These are phyloP conservation scores for Darevskia mixta DNA, from an alignment of 2,797 vertebrate species.

Conservation along the genomic window DNA sequence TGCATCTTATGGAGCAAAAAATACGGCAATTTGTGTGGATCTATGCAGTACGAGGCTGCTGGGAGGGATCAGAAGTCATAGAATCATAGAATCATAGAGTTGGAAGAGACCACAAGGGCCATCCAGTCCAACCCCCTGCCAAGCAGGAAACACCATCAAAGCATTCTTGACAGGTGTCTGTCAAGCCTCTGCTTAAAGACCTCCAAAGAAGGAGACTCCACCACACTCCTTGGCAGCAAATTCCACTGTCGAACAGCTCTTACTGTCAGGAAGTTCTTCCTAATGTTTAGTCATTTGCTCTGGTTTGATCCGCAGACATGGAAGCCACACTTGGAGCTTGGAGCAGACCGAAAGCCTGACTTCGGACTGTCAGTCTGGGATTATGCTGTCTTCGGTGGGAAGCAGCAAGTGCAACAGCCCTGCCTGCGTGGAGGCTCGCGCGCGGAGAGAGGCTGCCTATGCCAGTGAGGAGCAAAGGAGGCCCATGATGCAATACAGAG, in stretches of 20 bases:
- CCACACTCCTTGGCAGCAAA: no score
- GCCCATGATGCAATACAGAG: slow-evolving; percentile 86
- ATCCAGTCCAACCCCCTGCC: no score
- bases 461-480: slow-evolving; percentile 87
- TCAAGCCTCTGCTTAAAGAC: no score
- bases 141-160: no score
- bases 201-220: no score
- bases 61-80: background rate
- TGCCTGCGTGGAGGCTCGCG: slow-evolving; percentile 92
- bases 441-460: slow-evolving; percentile 87
- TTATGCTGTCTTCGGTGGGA: slow-evolving; percentile 93
- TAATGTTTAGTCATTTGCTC: background rate
- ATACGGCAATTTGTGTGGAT: no score
- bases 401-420: slow-evolving; percentile 99
- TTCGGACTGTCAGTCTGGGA: slow-evolving; percentile 94
- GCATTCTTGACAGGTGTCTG: no score
- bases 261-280: no score
- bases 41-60: background rate
- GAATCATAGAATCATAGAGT: no score
- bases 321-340: slow-evolving; percentile 96
- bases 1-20: no score
- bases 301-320: slow-evolving; percentile 83
- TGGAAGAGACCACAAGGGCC: no score
- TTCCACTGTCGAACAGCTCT: no score
- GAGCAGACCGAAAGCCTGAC: slow-evolving; percentile 93